A percentile compares a stretch with the other conserved stretches of the same genome.
Conservation (phyloP, 2,113 vertebrate species). For the Xiphias gladius region DNA sequence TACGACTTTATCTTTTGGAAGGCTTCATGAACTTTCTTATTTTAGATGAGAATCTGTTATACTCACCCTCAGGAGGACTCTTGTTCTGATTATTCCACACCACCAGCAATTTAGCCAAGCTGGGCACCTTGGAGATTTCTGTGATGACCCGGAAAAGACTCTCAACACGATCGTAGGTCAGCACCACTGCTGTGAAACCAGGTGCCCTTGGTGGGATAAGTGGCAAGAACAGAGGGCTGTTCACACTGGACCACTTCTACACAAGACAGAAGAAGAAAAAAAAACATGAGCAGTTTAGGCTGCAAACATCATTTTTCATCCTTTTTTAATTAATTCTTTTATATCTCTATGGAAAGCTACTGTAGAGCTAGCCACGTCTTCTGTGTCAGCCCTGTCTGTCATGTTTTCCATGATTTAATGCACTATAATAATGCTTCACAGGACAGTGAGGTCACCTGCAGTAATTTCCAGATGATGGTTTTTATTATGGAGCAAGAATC, state of each 20-base stretch:
- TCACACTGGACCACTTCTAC: conserved; percentile 97
- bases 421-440: conserved; percentile 41
- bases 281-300: neutral
- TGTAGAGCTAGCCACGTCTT: neutral
- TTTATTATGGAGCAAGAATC: conserved; percentile 64
- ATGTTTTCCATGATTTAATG: conserved; percentile 67
- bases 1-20: neutral
- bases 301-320: neutral
- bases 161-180: conserved; percentile 97
- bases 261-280: conserved; percentile 38
- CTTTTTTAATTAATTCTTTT: neutral
- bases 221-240: conserved; percentile 95
- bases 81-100: conserved; percentile 99
- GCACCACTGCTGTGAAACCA: conserved; percentile 96
- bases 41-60: neutral
- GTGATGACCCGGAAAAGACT: conserved; percentile 98
- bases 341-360: conserved; percentile 9
- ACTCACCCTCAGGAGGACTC: conserved; percentile 95
- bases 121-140: conserved; percentile 97
- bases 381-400: conserved; percentile 19
- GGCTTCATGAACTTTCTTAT: neutral
- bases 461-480: conserved; percentile 63
- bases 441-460: conserved; percentile 60
- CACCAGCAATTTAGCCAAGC: conserved; percentile 94
- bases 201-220: conserved; percentile 95